Base-by-base conservation (phyloP, 1,140 invertebrate species). In the Hyposmocoma kahamanoa region DNA sequence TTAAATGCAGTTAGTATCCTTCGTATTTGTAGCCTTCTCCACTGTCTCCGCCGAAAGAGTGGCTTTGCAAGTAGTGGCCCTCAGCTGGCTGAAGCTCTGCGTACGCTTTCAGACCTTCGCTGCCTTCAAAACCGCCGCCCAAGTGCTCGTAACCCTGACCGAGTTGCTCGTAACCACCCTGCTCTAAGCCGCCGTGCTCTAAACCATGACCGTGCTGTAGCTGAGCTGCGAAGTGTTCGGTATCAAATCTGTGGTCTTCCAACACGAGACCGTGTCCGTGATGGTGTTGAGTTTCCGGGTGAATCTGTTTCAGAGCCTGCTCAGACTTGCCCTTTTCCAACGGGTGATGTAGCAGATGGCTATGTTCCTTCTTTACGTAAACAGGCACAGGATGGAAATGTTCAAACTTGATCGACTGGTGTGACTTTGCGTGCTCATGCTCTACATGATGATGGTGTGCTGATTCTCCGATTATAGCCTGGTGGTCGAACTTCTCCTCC, bases 331-430 rank as follows among this genome's bases (percentile, higher is more conserved):
- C 89, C 56, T 89, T 88, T 56, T 90, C 88, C 38, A 91, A 72
- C 6, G 90, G 90, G 55, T 90, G 89, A 54, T 90, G 86, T 8
- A 90, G 70, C 24, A 90, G 69, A 63, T 91, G 88, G 60, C 84
- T 87, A 68, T 90, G 88, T 65, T 90, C 90, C 60, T 90, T 90
- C 77, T 90, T 91, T 2, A 90, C 82, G 69, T 90, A 90, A 2
- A 90, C 89, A 10, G 90, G 90, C 6, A 91, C 90, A 5, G 90
- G 86, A 55, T 90, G 90, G 70, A 89, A 90, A 55, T 91, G 90
- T 60, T 90, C 89, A 59, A 91, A 89, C 56, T 90, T 90, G 53
- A 91, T 88, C 24, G 88, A 90, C 70, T 91, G 90, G 61, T 90
- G 90, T 17, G 90, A 90, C 53, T 89, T 90, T 17, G 90, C 90